Evolutionary conservation across 2,797 vertebrate species (phyloP), one percentile per base, ranked within the genome.

Genomic region (Bradypus variegatus): DNA sequence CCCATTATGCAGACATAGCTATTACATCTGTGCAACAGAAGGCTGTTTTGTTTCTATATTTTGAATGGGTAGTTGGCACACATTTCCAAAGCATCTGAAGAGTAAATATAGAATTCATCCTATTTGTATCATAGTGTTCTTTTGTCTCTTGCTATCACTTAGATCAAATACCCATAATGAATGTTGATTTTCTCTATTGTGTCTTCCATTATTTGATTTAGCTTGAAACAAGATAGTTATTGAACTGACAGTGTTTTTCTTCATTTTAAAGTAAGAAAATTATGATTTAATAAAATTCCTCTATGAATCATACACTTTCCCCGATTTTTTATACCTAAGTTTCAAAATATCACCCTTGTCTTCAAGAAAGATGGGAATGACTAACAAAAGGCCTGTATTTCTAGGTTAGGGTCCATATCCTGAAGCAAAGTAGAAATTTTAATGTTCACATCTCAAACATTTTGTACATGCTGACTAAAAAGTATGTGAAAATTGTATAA

Each of bases 11-110:
- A 92, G 29, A 15, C 18, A n/a, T 45, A 69, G 31, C 41, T 69
- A 33, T 73, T 76, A 50, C 10, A 78, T 55, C 29, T 33, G 62
- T 48, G 41, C 90, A 64, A 58, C 19, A 78, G 41, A 94, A 60
- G 27, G 25, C 2, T 9, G 80, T 78, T 27, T 53, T 75, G 11
- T n/a, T n/a, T 4, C 33, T 75, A 1, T 36, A 45, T 77, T 88
- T 83, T 73, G 79, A 75, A 73, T 60, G 8, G 36, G 10, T 36
- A 62, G 31, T 38, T 93, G 64, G 53, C 25, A 86, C 60, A 67
- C 25, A 48, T 85, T 91, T 91, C 41, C 19, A 88, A 93, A 85
- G 16, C 60, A 84, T 75, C 67, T 80, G n/a, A 85, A 72, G 16
- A 76, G 27, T 67, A 65, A 91, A 87, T 65, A 89, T 11, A 60